Evolutionary conservation across 2,888 invertebrate species (phyloP), one percentile per base, ranked within the genome.

Genomic region (Philonicus albiceps): DNA sequence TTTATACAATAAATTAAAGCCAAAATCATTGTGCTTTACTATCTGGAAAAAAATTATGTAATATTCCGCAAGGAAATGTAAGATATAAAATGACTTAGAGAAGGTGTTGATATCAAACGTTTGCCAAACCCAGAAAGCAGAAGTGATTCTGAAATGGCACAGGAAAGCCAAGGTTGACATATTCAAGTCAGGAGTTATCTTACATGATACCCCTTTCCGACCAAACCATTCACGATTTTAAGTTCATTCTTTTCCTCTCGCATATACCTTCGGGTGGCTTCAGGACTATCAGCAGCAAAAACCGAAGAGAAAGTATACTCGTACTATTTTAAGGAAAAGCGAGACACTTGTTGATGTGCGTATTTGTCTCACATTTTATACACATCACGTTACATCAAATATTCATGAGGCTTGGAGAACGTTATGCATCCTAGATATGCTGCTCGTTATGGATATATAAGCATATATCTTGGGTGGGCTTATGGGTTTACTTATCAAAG

Each of bases 401-500:
- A 74, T 74, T 74, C 74, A 74, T 74, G 74, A 74, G 31, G n/a
- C 34, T 27, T 22, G 11, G 11, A 22, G 64, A 64, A 0, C 64
- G 64, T 64, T 64, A 64, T 64, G 64, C 64, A 64, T 64, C 64
- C 64, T 64, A 64, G 64, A 64, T 64, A 64, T 74, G 74, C 74
- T n/a, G 16, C 27, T 27, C 27, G 31, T n/a, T 31, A 74, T 30
- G 31, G 74, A 34, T 31, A 74, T 74, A 74, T 34, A 31, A 37
- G 37, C 16, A 31, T 34, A 31, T 16, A 74, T 74, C 30, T 34
- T n/a, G 31, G 31, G 74, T 31, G 13, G 74, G 74, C 74, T 74
- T 74, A 74, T 74, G 74, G 34, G 19, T 74, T 74, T 74, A 31
- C 74, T 74, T 74, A 74, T 74, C 74, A 74, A 74, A 74, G 74